phyloP scores from a whole-genome alignment of 1,140 invertebrate genomes.

The Popillia japonica region DNA sequence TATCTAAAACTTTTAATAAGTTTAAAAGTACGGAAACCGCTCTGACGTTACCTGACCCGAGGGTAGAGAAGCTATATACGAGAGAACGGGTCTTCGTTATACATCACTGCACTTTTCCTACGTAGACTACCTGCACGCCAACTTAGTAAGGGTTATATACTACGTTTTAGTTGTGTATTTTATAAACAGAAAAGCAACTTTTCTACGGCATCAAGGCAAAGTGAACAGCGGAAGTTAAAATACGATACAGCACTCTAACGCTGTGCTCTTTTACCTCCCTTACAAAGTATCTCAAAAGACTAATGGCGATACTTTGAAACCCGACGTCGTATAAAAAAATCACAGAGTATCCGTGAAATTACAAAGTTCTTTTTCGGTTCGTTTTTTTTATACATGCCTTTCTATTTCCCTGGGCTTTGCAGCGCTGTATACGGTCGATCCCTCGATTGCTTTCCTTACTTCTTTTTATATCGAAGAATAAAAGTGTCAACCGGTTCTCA shows the following conservation, averaged over 20 bases:
- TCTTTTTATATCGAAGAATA: conserved; percentile 43
- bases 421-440: not conserved
- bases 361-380: conserved; percentile 42
- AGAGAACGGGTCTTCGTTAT: not conserved
- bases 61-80: not conserved
- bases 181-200: conserved; percentile 13
- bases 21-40: not conserved
- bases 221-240: not conserved
- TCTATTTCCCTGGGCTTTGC: not conserved
- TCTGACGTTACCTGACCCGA: not conserved
- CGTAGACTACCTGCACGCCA: conserved; percentile 12
- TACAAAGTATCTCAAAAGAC: conserved; percentile 20
- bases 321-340: conserved; percentile 41
- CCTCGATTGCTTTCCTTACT: not conserved
- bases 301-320: conserved; percentile 44
- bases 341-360: conserved; percentile 45
- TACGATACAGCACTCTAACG: not conserved
- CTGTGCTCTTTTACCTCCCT: not conserved
- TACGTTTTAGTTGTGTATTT: conserved; percentile 5
- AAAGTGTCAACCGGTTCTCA: conserved; percentile 45
- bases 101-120: not conserved
- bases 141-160: conserved; percentile 3
- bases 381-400: conserved; percentile 36
- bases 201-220: not conserved
- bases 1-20: not conserved